These are phyloP conservation scores for Leucoma salicis DNA, from an alignment of 2,888 invertebrate species.

Conservation along the genomic window DNA sequence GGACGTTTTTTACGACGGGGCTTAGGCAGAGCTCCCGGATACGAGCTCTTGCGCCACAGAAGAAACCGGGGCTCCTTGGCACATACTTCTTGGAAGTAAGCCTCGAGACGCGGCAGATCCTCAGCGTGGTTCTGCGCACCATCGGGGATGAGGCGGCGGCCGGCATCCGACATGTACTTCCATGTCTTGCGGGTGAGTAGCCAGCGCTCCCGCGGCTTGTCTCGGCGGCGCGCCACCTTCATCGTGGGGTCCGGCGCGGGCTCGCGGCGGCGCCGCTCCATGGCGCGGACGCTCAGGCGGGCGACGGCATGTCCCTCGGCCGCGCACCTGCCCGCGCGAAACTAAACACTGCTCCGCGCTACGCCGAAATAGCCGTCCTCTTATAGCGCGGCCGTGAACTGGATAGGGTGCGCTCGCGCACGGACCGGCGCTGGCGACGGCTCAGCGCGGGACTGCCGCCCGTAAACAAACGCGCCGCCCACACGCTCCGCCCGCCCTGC, in stretches of 20 bases:
- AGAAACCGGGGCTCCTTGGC: slow-evolving; percentile 89
- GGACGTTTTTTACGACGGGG: slow-evolving; percentile 79
- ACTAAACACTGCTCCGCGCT: slow-evolving; percentile 70
- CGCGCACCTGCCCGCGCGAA: slow-evolving; percentile 73
- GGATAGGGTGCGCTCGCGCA: slow-evolving; percentile 69
- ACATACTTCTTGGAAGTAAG: slow-evolving; percentile 92
- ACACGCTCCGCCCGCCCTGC: slow-evolving; percentile 40
- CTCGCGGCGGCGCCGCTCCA: slow-evolving; percentile 60
- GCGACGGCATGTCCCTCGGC: slow-evolving; percentile 48
- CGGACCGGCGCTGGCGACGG: slow-evolving; percentile 46
- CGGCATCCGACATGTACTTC: slow-evolving; percentile 96
- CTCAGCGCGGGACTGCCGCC: slow-evolving; percentile 48
- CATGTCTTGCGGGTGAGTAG: slow-evolving; percentile 93
- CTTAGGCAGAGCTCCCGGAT: slow-evolving; percentile 87
- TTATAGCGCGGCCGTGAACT: slow-evolving; percentile 80
- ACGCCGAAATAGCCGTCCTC: slow-evolving; percentile 76
- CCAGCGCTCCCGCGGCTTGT: slow-evolving; percentile 90
- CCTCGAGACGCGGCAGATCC: slow-evolving; percentile 90
- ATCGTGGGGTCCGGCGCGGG: slow-evolving; percentile 82
- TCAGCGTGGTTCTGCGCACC: slow-evolving; percentile 87
- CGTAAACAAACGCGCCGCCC: slow-evolving; percentile 54
- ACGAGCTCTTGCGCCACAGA: slow-evolving; percentile 91
- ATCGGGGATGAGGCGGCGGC: slow-evolving; percentile 92
- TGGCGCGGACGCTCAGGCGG: slow-evolving; percentile 68
- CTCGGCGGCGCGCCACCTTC: slow-evolving; percentile 79